Conservation (phyloP, 2,888 invertebrate species). For the Steromphala cineraria region DNA sequence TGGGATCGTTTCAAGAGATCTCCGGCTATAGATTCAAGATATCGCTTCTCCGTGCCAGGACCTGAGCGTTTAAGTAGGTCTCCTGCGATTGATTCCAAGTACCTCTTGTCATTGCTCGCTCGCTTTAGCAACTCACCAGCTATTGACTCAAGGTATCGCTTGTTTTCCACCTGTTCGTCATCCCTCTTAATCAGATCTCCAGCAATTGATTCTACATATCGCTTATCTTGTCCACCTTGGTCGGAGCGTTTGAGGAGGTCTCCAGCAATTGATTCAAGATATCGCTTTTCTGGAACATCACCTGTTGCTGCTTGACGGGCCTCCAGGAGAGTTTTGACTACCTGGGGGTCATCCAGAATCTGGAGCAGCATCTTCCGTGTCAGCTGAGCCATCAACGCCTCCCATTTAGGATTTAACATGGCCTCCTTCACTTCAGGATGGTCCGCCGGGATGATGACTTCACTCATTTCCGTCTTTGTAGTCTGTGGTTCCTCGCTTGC, state of each 20-base stretch:
- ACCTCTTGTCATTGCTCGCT: not conserved
- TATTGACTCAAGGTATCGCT: not conserved
- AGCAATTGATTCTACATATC: constrained; percentile 2
- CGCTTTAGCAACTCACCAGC: not conserved
- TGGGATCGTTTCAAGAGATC: not conserved
- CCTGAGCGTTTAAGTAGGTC: not conserved
- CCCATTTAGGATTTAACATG: not conserved
- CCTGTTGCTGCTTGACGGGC: not conserved
- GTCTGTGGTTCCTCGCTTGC: not conserved
- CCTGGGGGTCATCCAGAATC: not conserved
- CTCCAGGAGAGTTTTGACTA: not conserved
- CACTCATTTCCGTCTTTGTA: not conserved
- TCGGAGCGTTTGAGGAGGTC: not conserved
- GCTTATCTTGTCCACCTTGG: not conserved
- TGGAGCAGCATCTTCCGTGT: not conserved
- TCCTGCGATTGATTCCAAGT: constrained; percentile 2
- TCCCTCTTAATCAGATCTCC: not conserved
- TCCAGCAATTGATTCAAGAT: not conserved
- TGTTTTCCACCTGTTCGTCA: not conserved
- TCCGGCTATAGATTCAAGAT: not conserved
- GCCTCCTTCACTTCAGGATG: not conserved
- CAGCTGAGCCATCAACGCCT: not conserved
- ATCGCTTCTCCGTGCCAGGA: not conserved
- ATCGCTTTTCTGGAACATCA: not conserved
- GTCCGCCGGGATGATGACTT: not conserved